Evolutionary conservation across 2,113 vertebrate species (phyloP).

Genomic region (Lasiurus borealis): DNA sequence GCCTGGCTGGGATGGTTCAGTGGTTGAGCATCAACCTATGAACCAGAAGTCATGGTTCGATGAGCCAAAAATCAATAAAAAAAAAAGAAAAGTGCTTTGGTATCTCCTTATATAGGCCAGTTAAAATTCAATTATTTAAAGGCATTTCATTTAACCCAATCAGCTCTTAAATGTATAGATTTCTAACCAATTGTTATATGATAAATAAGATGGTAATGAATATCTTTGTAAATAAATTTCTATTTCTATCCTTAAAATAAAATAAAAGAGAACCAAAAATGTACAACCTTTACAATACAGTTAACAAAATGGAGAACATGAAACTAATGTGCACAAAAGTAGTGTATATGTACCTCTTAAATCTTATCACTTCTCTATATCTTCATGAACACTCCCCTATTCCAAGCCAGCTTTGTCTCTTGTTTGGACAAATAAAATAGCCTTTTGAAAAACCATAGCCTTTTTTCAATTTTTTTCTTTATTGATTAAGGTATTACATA

Average conservation of each 20-base stretch:
- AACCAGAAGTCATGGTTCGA: no score
- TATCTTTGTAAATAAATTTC: conserved; percentile 31
- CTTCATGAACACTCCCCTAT: background rate
- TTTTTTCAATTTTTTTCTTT: no score
- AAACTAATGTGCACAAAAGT: background rate
- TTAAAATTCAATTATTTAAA: background rate
- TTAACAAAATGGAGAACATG: conserved; percentile 37
- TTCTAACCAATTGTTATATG: background rate
- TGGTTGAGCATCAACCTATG: no score
- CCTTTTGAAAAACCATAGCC: background rate
- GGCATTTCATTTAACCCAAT: background rate
- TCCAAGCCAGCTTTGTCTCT: background rate
- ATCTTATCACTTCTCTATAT: background rate
- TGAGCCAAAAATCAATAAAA: no score
- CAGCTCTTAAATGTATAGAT: background rate
- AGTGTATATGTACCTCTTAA: background rate
- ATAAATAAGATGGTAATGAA: background rate
- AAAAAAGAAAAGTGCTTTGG: background rate
- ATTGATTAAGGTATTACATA: no score
- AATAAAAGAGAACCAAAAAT: background rate
- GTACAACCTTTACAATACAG: background rate
- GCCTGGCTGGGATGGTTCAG: no score
- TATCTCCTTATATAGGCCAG: background rate
- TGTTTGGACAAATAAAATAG: background rate
- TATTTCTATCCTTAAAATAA: background rate